Conservation (phyloP, 2,888 invertebrate genomes). For the Agrotis exclamationis region DNA sequence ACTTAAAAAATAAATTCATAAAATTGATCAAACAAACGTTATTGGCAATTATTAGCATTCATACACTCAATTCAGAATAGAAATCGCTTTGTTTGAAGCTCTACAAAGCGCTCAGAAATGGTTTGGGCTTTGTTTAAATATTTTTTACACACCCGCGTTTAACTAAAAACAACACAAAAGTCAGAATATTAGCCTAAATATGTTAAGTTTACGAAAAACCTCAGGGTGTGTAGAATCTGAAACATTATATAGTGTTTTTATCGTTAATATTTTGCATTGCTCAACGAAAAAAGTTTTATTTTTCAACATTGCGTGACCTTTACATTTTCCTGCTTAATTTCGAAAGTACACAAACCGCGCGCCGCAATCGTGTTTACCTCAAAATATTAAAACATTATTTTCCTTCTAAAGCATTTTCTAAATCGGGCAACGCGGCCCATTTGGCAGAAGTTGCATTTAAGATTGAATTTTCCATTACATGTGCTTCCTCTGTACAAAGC, state of each 20-base stretch:
- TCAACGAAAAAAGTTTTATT: constrained; percentile 55
- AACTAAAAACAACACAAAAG: constrained; percentile 15
- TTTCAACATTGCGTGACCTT: constrained; percentile 56
- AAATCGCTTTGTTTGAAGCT: constrained; percentile 35
- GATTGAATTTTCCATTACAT: constrained; percentile 55
- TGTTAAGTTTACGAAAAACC: constrained; percentile 18
- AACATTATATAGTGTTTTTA: constrained; percentile 40
- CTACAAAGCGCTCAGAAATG: constrained; percentile 14
- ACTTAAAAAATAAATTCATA: constrained; percentile 52
- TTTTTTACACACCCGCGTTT: constrained; percentile 12
- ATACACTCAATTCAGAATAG: constrained; percentile 18
- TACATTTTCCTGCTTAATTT: constrained; percentile 52
- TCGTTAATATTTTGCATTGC: constrained; percentile 44
- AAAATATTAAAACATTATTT: constrained; percentile 58
- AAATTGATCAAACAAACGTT: constrained; percentile 31
- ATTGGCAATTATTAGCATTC: constrained; percentile 26
- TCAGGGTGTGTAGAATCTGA: constrained; percentile 22
- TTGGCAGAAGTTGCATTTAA: constrained; percentile 52
- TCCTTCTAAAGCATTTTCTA: constrained; percentile 42
- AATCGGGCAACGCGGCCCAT: constrained; percentile 34
- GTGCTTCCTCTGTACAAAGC: constrained; percentile 35
- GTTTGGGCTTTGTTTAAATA: constrained; percentile 12
- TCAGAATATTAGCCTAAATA: constrained; percentile 24
- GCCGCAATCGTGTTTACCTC: constrained; percentile 48
- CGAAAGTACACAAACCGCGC: constrained; percentile 57